These are phyloP conservation scores for Platyscapa corneri DNA, from an alignment of 1,140 invertebrate species.

Conservation along the genomic window DNA sequence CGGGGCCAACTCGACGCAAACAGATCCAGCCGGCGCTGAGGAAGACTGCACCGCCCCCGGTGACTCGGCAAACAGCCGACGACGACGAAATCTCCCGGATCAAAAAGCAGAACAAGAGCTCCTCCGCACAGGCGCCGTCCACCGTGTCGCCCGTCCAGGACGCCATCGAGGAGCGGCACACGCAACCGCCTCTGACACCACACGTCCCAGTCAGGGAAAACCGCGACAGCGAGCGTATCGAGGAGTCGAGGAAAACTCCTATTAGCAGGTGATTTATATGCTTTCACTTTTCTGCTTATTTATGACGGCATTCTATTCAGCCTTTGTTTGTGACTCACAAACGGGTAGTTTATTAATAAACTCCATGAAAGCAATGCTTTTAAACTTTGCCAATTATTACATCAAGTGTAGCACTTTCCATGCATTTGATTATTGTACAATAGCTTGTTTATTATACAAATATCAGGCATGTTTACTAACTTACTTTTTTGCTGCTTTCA, in stretches of 20 bases:
- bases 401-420: too few relatives aligned
- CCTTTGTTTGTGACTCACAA: too few relatives aligned
- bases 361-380: too few relatives aligned
- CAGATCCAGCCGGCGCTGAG: slow-evolving; percentile 64
- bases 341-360: too few relatives aligned
- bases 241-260: slow-evolving; percentile 66
- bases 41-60: slow-evolving; percentile 70
- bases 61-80: slow-evolving; percentile 81
- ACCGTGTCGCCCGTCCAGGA: slow-evolving; percentile 27
- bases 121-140: slow-evolving; percentile 67
- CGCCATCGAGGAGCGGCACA: slow-evolving; percentile 73
- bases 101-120: slow-evolving; percentile 90
- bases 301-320: too few relatives aligned
- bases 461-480: too few relatives aligned
- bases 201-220: slow-evolving; percentile 57
- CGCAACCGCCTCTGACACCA: slow-evolving; percentile 58
- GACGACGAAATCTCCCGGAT: slow-evolving; percentile 93
- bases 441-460: too few relatives aligned
- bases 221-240: slow-evolving; percentile 65
- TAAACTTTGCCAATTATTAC: too few relatives aligned
- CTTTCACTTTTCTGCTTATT: neutral
- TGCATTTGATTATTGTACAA: too few relatives aligned
- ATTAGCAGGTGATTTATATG: slow-evolving; percentile 61
- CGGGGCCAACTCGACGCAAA: neutral
- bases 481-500: too few relatives aligned